phyloP scores from a whole-genome alignment of 2,797 vertebrate species.

The Muscicapa comitata region DNA sequence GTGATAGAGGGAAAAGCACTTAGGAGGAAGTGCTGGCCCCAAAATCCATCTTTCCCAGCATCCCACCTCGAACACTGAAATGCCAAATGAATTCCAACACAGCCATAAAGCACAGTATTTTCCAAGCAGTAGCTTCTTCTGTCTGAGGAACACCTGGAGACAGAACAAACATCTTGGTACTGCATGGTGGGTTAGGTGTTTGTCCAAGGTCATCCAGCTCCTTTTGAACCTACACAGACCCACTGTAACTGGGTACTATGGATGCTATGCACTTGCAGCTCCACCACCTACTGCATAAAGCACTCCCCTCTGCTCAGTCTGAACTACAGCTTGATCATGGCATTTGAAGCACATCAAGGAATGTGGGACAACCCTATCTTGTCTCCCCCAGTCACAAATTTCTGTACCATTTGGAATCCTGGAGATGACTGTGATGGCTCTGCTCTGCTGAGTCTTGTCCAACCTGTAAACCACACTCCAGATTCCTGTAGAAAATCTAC shows the following conservation, averaged over 20 bases:
- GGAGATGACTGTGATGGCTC: accelerated
- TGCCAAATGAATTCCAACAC: background rate
- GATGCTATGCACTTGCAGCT: background rate
- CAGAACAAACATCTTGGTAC: background rate
- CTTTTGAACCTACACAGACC: background rate
- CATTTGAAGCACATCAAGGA: background rate
- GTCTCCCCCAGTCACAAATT: background rate
- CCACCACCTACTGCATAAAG: accelerated
- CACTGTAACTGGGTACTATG: background rate
- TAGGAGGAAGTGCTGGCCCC: background rate
- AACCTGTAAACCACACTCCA: background rate
- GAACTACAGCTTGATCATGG: background rate
- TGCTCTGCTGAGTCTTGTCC: background rate
- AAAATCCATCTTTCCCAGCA: background rate
- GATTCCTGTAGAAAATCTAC: background rate
- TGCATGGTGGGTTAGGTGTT: background rate
- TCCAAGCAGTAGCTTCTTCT: background rate
- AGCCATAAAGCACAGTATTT: background rate
- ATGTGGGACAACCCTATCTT: background rate
- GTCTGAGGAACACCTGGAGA: background rate
- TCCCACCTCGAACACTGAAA: background rate
- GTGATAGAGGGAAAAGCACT: background rate
- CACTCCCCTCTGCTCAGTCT: background rate
- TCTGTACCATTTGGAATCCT: background rate
- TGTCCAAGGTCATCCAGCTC: background rate